A percentile compares a stretch with the other conserved stretches of the same genome.
phyloP scores from a whole-genome alignment of 2,888 invertebrate species.

The Drosophila neotestacea region DNA sequence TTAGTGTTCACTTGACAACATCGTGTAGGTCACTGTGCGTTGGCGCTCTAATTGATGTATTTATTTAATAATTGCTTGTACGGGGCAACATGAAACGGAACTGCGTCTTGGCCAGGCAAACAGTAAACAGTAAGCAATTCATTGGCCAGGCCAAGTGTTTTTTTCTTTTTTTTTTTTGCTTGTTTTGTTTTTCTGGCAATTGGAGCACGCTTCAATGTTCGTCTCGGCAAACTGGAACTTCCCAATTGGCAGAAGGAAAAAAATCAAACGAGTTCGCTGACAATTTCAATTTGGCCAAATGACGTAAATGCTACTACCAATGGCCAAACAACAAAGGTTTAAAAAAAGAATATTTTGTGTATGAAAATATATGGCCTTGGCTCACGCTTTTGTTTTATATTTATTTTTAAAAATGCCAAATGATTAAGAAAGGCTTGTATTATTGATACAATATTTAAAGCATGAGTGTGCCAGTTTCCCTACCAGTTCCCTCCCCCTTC shows the following conservation, averaged over 20 bases:
- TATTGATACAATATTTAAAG: slow-evolving; percentile 12
- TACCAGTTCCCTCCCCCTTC: not conserved
- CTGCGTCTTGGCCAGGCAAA: slow-evolving; percentile 40
- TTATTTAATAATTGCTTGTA: slow-evolving; percentile 64
- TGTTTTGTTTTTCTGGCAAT: slow-evolving; percentile 28
- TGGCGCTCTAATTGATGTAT: slow-evolving; percentile 78
- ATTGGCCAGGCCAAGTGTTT: slow-evolving; percentile 14
- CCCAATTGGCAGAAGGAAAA: slow-evolving; percentile 39
- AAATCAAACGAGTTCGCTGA: slow-evolving; percentile 38
- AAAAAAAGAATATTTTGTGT: slow-evolving; percentile 69
- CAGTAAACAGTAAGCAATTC: slow-evolving; percentile 13
- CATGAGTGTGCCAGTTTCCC: slow-evolving; percentile 21
- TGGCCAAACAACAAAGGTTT: slow-evolving; percentile 53
- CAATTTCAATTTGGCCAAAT: slow-evolving; percentile 41
- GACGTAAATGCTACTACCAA: slow-evolving; percentile 47
- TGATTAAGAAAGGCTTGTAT: slow-evolving; percentile 20
- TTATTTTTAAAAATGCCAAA: slow-evolving; percentile 34
- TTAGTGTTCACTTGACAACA: slow-evolving; percentile 40
- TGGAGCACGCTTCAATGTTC: slow-evolving; percentile 54
- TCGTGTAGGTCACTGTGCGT: slow-evolving; percentile 76
- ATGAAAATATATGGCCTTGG: slow-evolving; percentile 76
- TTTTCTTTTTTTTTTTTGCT: no score
- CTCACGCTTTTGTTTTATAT: slow-evolving; percentile 37
- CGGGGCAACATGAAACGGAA: slow-evolving; percentile 61
- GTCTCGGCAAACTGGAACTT: slow-evolving; percentile 42